Conservation (phyloP, 2,888 invertebrate genomes). For the Caenorhabditis japonica region DNA sequence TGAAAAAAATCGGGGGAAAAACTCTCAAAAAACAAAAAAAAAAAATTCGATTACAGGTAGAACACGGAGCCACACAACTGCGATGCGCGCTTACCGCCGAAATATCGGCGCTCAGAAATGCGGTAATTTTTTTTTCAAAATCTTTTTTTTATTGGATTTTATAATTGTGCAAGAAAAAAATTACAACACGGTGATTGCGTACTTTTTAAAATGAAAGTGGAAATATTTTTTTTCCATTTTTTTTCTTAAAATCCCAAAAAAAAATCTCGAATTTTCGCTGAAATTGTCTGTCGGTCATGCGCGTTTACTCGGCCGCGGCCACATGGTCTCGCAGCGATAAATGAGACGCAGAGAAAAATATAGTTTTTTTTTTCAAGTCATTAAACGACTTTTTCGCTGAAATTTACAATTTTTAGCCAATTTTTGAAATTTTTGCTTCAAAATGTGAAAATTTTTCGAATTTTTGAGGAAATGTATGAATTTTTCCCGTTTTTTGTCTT, state of each 20-base stretch:
- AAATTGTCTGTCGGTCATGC: too few relatives aligned
- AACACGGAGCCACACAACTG: slow-evolving; percentile 42
- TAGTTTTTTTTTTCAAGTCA: too few relatives aligned
- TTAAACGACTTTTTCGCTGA: too few relatives aligned
- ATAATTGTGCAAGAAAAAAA: neutral
- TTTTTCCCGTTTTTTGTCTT: neutral
- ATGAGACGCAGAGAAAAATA: too few relatives aligned
- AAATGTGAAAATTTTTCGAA: neutral
- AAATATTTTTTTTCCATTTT: neutral
- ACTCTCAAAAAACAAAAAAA: neutral
- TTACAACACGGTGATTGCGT: too few relatives aligned
- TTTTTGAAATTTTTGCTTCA: too few relatives aligned
- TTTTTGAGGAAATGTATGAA: neutral
- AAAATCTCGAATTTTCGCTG: too few relatives aligned
- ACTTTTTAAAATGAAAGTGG: too few relatives aligned
- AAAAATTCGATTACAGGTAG: slow-evolving; percentile 47
- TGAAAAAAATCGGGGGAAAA: neutral
- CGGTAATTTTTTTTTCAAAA: slow-evolving; percentile 41
- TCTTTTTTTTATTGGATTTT: neutral
- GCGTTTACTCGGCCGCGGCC: too few relatives aligned
- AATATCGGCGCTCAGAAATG: slow-evolving; percentile 47
- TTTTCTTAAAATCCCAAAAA: slow-evolving; percentile 1
- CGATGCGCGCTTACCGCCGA: slow-evolving; percentile 46
- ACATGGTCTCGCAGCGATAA: too few relatives aligned
- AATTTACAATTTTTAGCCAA: too few relatives aligned